Evolutionary conservation across 2,113 vertebrate genomes (phyloP).

Genomic region (Cyanoderma ruficeps): DNA sequence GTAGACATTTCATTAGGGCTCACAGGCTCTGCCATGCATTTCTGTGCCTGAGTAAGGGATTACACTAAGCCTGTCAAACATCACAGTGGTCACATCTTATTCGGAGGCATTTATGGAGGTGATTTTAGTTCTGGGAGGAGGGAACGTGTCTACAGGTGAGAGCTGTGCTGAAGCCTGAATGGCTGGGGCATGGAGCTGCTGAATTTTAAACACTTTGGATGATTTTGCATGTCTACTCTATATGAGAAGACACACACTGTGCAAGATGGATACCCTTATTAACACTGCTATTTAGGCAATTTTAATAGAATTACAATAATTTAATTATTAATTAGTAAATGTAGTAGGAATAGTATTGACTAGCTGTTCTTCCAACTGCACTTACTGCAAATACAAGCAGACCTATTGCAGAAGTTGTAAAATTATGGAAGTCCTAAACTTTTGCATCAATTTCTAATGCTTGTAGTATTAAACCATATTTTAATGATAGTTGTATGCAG

Average conservation of each 20-base stretch:
- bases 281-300: neutral
- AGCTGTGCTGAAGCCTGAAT: neutral
- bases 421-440: neutral
- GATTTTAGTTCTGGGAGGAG: neutral
- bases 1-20: neutral
- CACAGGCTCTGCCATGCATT: rapidly evolving
- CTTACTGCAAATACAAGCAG: neutral
- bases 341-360: neutral
- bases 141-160: neutral
- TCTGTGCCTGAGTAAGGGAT: neutral
- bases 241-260: neutral
- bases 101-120: neutral
- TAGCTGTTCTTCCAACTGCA: neutral
- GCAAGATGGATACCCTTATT: neutral
- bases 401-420: neutral
- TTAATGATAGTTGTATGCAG: neutral
- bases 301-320: neutral
- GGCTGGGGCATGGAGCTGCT: neutral
- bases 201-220: neutral
- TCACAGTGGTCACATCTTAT: neutral
- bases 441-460: neutral
- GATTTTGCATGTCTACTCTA: neutral
- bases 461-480: neutral
- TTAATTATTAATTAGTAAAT: neutral
- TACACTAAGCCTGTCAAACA: neutral